Evolutionary conservation across 2,888 invertebrate genomes (phyloP).

Genomic region (Hofmannophila pseudospretella): DNA sequence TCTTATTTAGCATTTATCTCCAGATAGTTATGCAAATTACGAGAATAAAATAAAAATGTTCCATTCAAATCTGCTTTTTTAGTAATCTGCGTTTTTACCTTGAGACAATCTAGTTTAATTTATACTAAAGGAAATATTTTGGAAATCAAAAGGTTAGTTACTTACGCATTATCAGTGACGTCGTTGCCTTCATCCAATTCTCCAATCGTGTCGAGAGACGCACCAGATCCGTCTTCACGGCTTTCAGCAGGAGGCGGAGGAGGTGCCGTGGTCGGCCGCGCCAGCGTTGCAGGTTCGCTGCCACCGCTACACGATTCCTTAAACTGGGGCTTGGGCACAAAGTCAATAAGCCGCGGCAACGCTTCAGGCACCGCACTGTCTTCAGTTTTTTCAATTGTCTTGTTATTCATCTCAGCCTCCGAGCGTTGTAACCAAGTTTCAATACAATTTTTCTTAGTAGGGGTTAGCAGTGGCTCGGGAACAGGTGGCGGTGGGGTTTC

Average conservation of each 20-base stretch:
- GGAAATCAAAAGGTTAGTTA: no score
- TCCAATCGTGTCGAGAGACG: slow-evolving; percentile 83
- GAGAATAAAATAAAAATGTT: neutral
- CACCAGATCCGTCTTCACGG: slow-evolving; percentile 76
- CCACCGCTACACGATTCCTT: slow-evolving; percentile 47
- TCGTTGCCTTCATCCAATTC: slow-evolving; percentile 81
- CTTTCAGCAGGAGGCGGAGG: slow-evolving; percentile 58
- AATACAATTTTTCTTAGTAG: slow-evolving; percentile 70
- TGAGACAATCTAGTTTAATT: no score
- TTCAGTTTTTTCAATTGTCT: slow-evolving; percentile 54
- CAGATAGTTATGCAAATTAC: neutral
- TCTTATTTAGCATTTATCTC: neutral
- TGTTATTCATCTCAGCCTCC: slow-evolving; percentile 69
- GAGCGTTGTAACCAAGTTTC: slow-evolving; percentile 70
- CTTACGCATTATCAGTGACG: slow-evolving; percentile 63
- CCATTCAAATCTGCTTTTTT: no score
- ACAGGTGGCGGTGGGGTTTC: slow-evolving; percentile 42
- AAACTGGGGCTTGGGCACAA: slow-evolving; percentile 81
- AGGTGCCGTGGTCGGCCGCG: slow-evolving; percentile 50
- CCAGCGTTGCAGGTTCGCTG: slow-evolving; percentile 37
- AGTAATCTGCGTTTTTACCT: no score
- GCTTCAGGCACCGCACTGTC: slow-evolving; percentile 59
- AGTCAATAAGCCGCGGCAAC: slow-evolving; percentile 83
- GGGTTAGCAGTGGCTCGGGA: slow-evolving; percentile 57
- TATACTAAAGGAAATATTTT: no score